A percentile compares a stretch with the other conserved stretches of the same genome.
Conservation (phyloP, 2,888 invertebrate genomes). For the Cryptocheilus praepositus region DNA sequence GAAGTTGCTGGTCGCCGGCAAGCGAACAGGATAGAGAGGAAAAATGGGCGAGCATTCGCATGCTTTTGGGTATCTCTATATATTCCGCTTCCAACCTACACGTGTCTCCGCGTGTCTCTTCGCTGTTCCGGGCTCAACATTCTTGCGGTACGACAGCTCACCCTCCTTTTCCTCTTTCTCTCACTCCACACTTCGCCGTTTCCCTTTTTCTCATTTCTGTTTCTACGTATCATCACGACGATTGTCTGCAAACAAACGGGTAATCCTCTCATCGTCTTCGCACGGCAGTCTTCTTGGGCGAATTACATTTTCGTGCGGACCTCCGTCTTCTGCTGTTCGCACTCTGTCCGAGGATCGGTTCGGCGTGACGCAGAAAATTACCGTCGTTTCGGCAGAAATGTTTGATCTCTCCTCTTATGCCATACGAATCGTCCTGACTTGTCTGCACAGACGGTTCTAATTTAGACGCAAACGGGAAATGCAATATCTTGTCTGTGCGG, state of each 20-base stretch:
- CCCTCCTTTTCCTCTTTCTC: slow-evolving; percentile 29
- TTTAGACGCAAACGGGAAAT: no score
- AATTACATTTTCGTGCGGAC: slow-evolving; percentile 37
- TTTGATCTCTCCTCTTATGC: not conserved
- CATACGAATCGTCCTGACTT: not conserved
- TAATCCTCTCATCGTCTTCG: slow-evolving; percentile 67
- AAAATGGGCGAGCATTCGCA: slow-evolving; percentile 43
- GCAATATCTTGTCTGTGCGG: no score
- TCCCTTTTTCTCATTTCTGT: slow-evolving; percentile 11
- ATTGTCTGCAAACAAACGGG: slow-evolving; percentile 60
- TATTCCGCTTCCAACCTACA: slow-evolving; percentile 66
- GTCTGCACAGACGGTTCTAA: not conserved
- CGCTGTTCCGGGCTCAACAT: slow-evolving; percentile 66
- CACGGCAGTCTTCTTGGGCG: slow-evolving; percentile 13
- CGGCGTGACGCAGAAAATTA: slow-evolving; percentile 14
- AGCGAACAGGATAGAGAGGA: slow-evolving; percentile 29
- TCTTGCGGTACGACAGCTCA: slow-evolving; percentile 51
- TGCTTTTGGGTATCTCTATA: slow-evolving; percentile 53
- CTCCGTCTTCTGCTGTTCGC: slow-evolving; percentile 25
- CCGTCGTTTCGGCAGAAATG: not conserved
- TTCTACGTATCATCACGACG: slow-evolving; percentile 38
- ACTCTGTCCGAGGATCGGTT: slow-evolving; percentile 15
- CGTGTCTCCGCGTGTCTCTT: slow-evolving; percentile 70
- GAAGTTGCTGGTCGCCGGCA: slow-evolving; percentile 13
- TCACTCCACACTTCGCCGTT: slow-evolving; percentile 13